Evolutionary conservation across 2,797 vertebrate species (phyloP).

Genomic region (Mus spretus): DNA sequence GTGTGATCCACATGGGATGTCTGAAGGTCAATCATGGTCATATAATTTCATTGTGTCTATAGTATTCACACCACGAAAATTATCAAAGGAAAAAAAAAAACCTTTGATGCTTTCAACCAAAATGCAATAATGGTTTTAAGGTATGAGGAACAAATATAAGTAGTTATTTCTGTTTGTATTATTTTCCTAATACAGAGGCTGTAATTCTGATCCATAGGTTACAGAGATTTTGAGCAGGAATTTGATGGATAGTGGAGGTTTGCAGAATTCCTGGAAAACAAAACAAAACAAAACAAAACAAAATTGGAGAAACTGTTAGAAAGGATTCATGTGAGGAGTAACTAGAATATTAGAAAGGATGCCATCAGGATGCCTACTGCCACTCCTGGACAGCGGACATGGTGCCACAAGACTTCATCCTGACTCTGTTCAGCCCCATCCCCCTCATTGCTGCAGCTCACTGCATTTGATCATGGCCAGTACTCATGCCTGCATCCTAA

Average conservation of each 20-base stretch:
- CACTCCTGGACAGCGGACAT: background rate
- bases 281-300: background rate
- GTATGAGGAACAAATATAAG: background rate
- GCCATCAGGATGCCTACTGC: background rate
- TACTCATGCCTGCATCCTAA: background rate
- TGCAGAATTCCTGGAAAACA: slow-evolving; percentile 13
- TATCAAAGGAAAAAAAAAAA: background rate
- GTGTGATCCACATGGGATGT: background rate
- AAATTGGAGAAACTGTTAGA: background rate
- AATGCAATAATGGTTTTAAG: slow-evolving; percentile 49
- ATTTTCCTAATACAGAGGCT: background rate
- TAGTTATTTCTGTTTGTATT: background rate
- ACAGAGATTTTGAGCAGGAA: background rate
- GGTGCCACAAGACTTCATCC: background rate
- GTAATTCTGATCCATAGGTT: background rate
- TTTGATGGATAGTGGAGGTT: background rate
- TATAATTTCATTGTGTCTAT: background rate
- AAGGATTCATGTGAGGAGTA: background rate
- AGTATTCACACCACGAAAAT: background rate
- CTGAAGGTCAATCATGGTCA: slow-evolving; percentile 68
- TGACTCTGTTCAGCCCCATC: too few species aligned
- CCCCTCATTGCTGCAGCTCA: too few species aligned
- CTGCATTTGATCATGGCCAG: background rate
- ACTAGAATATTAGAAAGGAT: background rate
- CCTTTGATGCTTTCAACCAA: slow-evolving; percentile 4